Evolutionary conservation across 1,140 invertebrate species (phyloP).

Genomic region (Phenacoccus solenopsis): DNA sequence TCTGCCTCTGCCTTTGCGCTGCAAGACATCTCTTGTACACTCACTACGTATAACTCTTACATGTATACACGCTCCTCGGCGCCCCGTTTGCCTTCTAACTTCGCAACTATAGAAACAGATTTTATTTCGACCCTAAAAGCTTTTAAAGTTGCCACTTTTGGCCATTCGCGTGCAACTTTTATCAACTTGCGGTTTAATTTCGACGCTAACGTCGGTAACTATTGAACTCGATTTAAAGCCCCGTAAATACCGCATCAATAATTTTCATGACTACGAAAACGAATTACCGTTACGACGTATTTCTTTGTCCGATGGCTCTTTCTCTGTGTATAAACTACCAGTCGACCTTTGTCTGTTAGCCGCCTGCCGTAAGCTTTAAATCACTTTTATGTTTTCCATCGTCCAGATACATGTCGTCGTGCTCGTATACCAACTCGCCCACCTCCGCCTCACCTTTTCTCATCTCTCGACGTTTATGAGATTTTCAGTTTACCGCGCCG

Average conservation of each 20-base stretch:
- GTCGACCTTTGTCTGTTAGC: too few species aligned
- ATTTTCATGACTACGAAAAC: constrained; percentile 2
- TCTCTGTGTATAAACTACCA: too few species aligned
- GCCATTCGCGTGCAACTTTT: not conserved
- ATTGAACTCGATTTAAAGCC: not conserved
- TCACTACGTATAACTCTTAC: not conserved
- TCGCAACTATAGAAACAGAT: not conserved
- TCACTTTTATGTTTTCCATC: too few species aligned
- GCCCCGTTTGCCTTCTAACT: too few species aligned
- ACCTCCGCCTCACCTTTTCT: too few species aligned
- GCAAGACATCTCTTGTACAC: not conserved
- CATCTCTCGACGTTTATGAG: too few species aligned
- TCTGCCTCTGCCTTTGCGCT: not conserved
- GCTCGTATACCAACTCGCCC: too few species aligned
- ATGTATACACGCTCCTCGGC: too few species aligned
- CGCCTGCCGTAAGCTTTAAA: too few species aligned
- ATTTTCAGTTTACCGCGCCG: too few species aligned
- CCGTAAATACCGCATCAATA: not conserved
- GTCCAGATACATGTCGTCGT: too few species aligned
- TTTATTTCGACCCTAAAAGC: not conserved
- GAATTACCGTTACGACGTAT: not conserved
- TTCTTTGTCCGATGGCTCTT: not conserved
- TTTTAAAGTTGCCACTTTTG: constrained; percentile 2
- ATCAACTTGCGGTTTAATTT: not conserved
- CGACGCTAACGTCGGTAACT: not conserved